These are phyloP conservation scores for Pantala flavescens DNA, from an alignment of 1,140 invertebrate species.

Conservation along the genomic window DNA sequence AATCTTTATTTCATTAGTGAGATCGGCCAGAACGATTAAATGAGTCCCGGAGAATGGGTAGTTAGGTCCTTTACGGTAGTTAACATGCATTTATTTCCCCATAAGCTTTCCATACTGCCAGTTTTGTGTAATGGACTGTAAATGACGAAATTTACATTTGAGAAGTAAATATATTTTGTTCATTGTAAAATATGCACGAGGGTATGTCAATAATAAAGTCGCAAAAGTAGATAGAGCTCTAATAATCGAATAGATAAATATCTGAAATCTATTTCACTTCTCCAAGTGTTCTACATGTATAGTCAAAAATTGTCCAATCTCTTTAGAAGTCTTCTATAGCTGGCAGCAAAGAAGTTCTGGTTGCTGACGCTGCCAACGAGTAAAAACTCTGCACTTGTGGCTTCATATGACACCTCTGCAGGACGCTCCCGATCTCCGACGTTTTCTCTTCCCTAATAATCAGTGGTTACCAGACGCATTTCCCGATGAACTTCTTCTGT, in stretches of 20 bases:
- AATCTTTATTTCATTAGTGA: too few relatives aligned
- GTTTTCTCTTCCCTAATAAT: background rate
- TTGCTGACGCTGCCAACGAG: background rate
- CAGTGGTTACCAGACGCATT: background rate
- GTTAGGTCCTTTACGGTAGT: too few relatives aligned
- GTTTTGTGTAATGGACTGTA: too few relatives aligned
- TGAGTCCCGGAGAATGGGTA: too few relatives aligned
- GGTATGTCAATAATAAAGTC: background rate
- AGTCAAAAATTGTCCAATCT: conserved; percentile 11
- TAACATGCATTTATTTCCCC: too few relatives aligned
- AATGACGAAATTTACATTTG: too few relatives aligned
- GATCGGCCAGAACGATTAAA: too few relatives aligned
- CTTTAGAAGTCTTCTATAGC: conserved; percentile 11
- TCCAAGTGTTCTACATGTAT: background rate
- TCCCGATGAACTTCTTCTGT: background rate
- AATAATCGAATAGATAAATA: background rate
- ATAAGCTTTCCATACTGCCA: too few relatives aligned
- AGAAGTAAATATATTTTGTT: too few relatives aligned
- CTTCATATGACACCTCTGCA: too few relatives aligned
- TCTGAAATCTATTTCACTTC: conserved; percentile 8
- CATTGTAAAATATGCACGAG: background rate
- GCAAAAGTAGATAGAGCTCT: background rate
- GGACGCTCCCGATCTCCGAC: too few relatives aligned
- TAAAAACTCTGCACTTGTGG: background rate
- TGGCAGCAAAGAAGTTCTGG: conserved; percentile 2